phyloP scores from a whole-genome alignment of 2,113 vertebrate species.

The Oceanites oceanicus region DNA sequence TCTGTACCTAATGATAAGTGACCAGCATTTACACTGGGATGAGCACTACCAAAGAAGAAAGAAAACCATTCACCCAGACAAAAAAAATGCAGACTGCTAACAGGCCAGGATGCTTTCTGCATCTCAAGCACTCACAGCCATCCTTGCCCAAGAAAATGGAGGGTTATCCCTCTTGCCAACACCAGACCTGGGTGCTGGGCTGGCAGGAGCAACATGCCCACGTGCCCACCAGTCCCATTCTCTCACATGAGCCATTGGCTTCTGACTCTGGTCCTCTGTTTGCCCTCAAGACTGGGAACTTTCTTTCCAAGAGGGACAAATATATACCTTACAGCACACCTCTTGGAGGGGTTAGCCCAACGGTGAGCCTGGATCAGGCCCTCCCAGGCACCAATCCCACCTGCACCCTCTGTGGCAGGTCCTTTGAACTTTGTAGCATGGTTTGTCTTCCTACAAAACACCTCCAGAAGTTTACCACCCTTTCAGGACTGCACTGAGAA shows the following conservation, averaged over 20 bases:
- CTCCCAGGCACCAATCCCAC: neutral
- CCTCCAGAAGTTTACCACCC: neutral
- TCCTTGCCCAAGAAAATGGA: neutral
- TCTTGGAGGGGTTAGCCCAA: neutral
- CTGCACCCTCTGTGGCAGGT: neutral
- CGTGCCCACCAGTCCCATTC: neutral
- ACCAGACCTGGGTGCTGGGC: accelerated
- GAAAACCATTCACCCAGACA: neutral
- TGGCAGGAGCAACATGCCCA: neutral
- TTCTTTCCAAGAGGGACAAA: neutral
- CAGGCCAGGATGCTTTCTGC: neutral
- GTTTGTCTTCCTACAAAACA: neutral
- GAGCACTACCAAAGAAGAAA: neutral
- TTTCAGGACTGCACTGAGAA: neutral
- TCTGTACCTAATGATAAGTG: neutral
- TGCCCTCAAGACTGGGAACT: neutral
- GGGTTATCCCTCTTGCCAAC: neutral
- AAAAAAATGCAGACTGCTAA: neutral
- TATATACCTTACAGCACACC: neutral
- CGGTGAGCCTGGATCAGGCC: neutral
- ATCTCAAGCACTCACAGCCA: neutral
- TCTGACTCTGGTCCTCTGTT: neutral
- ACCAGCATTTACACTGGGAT: neutral
- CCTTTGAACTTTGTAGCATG: accelerated
- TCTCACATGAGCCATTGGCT: neutral